These are phyloP conservation scores for Micropoecilia bifurca DNA, from an alignment of 2,797 vertebrate genomes.

Conservation along the genomic window DNA sequence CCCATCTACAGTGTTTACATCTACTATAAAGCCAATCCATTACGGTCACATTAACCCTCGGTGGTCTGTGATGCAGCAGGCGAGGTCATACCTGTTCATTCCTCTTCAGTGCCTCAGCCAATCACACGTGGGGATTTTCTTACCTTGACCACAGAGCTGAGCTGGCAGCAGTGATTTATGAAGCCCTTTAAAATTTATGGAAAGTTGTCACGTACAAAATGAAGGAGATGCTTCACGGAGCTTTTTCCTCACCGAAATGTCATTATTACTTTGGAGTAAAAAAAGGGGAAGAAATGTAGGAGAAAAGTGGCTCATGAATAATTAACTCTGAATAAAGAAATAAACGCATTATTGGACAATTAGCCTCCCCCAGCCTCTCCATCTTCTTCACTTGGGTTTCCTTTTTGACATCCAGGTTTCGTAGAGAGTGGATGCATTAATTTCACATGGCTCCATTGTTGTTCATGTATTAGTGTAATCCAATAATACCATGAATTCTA, in stretches of 20 bases:
- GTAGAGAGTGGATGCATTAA: not conserved
- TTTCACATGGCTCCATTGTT: not conserved
- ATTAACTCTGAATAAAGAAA: slow-evolving; percentile 68
- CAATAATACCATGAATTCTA: no score
- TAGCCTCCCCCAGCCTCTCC: slow-evolving; percentile 40
- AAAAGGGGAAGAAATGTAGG: slow-evolving; percentile 56
- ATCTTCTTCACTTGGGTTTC: slow-evolving; percentile 41
- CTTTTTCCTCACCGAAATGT: slow-evolving; percentile 55
- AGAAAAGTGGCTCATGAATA: slow-evolving; percentile 67
- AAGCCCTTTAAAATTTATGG: slow-evolving; percentile 67
- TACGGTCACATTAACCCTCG: slow-evolving; percentile 16
- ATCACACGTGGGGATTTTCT: slow-evolving; percentile 48
- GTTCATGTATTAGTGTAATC: not conserved
- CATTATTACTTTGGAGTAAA: slow-evolving; percentile 62
- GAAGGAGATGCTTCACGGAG: slow-evolving; percentile 75
- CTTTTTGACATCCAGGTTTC: slow-evolving; percentile 33
- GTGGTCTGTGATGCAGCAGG: slow-evolving; percentile 34
- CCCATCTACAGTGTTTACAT: slow-evolving; percentile 1
- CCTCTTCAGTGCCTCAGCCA: slow-evolving; percentile 51
- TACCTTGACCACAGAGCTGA: slow-evolving; percentile 51
- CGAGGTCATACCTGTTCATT: slow-evolving; percentile 30
- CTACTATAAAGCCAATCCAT: slow-evolving; percentile 13
- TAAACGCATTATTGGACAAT: slow-evolving; percentile 61
- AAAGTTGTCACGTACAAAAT: slow-evolving; percentile 74
- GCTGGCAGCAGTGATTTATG: slow-evolving; percentile 73